Evolutionary conservation across 2,888 invertebrate species (phyloP).

Genomic region (Lithodes maja): DNA sequence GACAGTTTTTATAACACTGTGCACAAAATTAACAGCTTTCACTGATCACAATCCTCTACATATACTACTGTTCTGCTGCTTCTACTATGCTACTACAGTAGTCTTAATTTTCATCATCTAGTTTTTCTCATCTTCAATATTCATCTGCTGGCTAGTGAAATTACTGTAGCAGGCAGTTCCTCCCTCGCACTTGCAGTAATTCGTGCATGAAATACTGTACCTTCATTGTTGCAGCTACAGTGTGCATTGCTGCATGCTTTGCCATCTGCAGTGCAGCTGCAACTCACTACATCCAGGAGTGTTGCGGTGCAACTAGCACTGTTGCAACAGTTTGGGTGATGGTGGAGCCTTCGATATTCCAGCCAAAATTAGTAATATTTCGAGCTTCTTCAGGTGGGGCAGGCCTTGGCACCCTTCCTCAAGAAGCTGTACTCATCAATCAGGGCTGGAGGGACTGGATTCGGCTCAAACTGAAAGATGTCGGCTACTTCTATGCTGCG

Average conservation of each 20-base stretch:
- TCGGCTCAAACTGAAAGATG: too few relatives aligned
- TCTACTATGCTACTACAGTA: too few relatives aligned
- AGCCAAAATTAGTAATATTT: constrained; percentile 15
- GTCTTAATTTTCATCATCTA: background rate
- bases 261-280: constrained; percentile 22
- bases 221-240: constrained; percentile 19
- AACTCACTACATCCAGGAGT: constrained; percentile 29
- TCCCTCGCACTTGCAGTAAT: constrained; percentile 28
- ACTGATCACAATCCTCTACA: background rate
- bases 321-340: background rate
- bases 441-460: too few relatives aligned
- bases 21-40: constrained; percentile 6
- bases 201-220: background rate
- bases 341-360: constrained; percentile 23
- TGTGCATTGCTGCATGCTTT: constrained; percentile 31
- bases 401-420: constrained; percentile 20
- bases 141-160: constrained; percentile 17
- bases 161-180: background rate
- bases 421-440: background rate
- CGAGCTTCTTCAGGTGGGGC: constrained; percentile 17
- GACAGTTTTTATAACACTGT: constrained; percentile 14
- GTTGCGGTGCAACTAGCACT: background rate
- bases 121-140: background rate
- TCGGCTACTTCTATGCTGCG: too few relatives aligned
- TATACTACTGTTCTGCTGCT: background rate